phyloP scores from a whole-genome alignment of 2,113 vertebrate genomes.

The Serinus canaria region DNA sequence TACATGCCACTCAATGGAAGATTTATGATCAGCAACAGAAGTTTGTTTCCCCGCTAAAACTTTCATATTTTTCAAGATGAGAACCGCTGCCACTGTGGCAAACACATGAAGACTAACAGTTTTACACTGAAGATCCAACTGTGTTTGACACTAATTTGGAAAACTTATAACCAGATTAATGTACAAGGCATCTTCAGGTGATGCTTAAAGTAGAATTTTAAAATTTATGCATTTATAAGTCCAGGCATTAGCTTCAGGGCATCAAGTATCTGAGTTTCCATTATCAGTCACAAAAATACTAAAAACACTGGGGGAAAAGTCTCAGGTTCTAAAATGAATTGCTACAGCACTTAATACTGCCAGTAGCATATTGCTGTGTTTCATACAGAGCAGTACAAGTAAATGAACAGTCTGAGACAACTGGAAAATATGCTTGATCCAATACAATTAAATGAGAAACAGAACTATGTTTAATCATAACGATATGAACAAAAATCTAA shows the following conservation, averaged over 20 bases:
- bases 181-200: neutral
- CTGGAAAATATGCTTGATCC: neutral
- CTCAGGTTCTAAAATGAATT: neutral
- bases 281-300: neutral
- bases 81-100: neutral
- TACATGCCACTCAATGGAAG: neutral
- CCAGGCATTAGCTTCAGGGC: neutral
- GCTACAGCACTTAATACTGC: neutral
- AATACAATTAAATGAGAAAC: neutral
- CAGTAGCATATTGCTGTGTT: neutral
- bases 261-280: neutral
- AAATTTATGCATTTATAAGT: neutral
- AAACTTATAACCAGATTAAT: neutral
- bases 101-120: neutral
- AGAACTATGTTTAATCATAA: neutral
- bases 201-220: neutral
- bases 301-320: neutral
- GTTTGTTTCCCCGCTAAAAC: neutral
- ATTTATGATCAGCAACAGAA: neutral
- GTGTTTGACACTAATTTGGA: neutral
- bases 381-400: neutral
- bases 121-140: neutral
- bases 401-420: neutral
- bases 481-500: neutral
- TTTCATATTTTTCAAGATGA: neutral